Conservation (phyloP, 2,888 invertebrate species). For the Harmothoe impar region DNA sequence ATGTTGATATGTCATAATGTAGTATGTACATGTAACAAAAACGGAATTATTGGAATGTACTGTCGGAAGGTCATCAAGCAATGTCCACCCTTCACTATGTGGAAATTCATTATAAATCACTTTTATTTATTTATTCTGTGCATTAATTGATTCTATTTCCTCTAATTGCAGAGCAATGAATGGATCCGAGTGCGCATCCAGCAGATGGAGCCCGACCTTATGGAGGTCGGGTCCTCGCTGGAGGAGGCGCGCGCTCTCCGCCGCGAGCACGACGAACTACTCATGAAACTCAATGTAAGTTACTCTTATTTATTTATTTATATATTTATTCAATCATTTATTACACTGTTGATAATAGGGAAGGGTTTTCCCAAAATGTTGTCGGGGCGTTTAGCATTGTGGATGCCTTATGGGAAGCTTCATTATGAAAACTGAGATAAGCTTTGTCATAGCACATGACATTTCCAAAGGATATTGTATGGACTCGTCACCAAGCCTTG, state of each 20-base stretch:
- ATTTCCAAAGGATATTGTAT: too few relatives aligned
- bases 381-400: too few relatives aligned
- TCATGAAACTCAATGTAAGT: conserved; percentile 91
- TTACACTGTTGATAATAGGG: neutral
- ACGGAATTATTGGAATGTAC: too few relatives aligned
- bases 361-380: neutral
- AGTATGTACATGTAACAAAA: too few relatives aligned
- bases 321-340: neutral
- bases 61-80: too few relatives aligned
- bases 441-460: too few relatives aligned
- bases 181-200: conserved; percentile 92
- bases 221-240: conserved; percentile 90
- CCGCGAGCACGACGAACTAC: conserved; percentile 91
- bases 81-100: too few relatives aligned
- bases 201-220: conserved; percentile 92
- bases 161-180: conserved; percentile 89
- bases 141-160: neutral
- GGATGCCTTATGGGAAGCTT: too few relatives aligned
- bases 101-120: too few relatives aligned
- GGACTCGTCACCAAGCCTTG: too few relatives aligned
- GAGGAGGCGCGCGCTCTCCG: conserved; percentile 90
- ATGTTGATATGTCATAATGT: too few relatives aligned
- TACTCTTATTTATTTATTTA: neutral
- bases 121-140: neutral
- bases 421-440: too few relatives aligned